A percentile compares a stretch with the other conserved stretches of the same genome.
Evolutionary conservation across 23 tunicate species (phyloP).

Genomic region (Styela clava): DNA sequence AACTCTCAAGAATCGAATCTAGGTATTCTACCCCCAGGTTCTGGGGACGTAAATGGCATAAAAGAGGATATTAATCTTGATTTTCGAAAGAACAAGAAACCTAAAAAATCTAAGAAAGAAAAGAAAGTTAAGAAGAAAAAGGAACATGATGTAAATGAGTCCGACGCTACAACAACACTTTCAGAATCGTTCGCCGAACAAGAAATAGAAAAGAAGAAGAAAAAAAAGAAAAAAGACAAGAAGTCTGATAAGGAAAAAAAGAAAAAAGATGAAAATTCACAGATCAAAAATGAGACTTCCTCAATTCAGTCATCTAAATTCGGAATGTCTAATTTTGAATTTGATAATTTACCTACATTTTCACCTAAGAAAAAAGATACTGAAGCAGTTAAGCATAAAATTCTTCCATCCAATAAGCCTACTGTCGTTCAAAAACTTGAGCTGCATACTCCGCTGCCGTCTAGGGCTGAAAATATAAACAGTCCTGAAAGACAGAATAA

Average conservation of each 20-base stretch:
- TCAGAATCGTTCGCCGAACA: not conserved
- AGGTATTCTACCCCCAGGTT: no score
- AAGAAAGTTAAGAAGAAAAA: not conserved
- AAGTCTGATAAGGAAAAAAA: conserved; percentile 17
- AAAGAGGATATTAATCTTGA: conserved; percentile 3
- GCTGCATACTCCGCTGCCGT: no score
- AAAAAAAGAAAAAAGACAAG: conserved; percentile 26
- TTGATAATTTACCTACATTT: not conserved
- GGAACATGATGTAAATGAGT: not conserved
- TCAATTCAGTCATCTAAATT: not conserved
- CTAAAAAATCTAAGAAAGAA: not conserved
- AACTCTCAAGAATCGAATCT: no score
- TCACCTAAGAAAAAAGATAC: not conserved
- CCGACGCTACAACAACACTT: not conserved
- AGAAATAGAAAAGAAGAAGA: not conserved
- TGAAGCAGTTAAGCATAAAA: no score
- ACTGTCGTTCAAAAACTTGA: no score
- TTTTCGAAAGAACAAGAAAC: not conserved
- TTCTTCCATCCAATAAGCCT: no score
- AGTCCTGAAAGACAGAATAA: no score
- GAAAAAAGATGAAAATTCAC: no score
- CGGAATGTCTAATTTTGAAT: not conserved
- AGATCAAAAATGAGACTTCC: no score
- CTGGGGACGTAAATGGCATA: no score
- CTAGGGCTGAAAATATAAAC: no score